Evolutionary conservation across 2,113 vertebrate species (phyloP), one percentile per base, ranked within the genome.

Genomic region (Albula glossodonta): DNA sequence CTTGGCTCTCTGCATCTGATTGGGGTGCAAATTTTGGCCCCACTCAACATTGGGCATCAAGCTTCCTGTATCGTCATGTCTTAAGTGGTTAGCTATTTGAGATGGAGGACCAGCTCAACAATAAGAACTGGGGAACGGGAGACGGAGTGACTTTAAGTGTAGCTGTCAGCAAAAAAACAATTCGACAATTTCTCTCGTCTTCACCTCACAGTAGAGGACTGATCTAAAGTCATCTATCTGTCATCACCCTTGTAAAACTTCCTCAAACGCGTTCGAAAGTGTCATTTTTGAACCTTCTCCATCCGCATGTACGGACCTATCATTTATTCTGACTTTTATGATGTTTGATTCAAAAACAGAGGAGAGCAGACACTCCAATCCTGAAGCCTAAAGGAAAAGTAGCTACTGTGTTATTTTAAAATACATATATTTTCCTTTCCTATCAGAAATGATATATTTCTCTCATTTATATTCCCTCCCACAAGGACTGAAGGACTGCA

Each of bases 101-200:
- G 63, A 17, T 25, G 17, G 52, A 83, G 60, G 48, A 25, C 41
- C 31, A n/a, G 57, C 50, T 17, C 49, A 31, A 74, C 31, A 50
- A 79, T 85, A 19, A 83, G 88, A 88, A 91, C 92, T 92, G 88
- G 92, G 92, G 92, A 83, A 90, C 89, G 91, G 81, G 89, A 80
- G 85, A 87, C 90, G n/a, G 83, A 92, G 3, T 94, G 92, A 94
- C 92, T 90, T 91, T 91, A 93, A 92, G 90, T 80, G 87, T 80
- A 87, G 90, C 88, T 92, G 93, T 95, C 95, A 95, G 94, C 94
- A 91, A 90, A 93, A 91, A 92, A 91, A 91, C 92, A 91, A 90
- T 83, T 56, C 90, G 90, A 90, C 90, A 91, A 92, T 87, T 92
- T 93, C 90, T 90, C 92, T 89, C 88, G 90, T 91, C 91, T 80